phyloP scores from a whole-genome alignment of 2,113 vertebrate genomes.

The Channa maculata region DNA sequence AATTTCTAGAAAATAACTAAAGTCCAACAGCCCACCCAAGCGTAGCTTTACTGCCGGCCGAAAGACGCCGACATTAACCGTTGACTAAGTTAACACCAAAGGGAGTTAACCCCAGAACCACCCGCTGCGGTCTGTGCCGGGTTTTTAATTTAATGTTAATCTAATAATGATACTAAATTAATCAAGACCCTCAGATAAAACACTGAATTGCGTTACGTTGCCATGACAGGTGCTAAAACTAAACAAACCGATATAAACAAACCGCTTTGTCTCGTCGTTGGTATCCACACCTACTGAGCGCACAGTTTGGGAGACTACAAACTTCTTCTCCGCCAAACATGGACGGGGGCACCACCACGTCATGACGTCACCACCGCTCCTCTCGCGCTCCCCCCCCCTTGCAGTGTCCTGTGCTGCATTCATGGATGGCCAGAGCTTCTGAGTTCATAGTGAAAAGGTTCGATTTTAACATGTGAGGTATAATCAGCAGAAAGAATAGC shows the following conservation, averaged over 20 bases:
- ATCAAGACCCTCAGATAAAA: neutral
- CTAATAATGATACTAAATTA: neutral
- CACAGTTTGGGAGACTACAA: conserved; percentile 47
- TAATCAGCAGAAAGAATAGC: no score
- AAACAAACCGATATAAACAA: neutral
- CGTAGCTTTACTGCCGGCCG: neutral
- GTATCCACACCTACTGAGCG: neutral
- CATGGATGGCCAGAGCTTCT: neutral
- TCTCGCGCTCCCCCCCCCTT: neutral
- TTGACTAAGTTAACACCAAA: neutral
- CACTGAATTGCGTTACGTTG: neutral
- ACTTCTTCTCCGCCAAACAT: conserved; percentile 71
- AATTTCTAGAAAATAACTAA: neutral
- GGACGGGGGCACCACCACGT: conserved; percentile 52
- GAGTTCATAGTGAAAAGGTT: neutral
- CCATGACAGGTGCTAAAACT: neutral
- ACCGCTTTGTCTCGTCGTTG: neutral
- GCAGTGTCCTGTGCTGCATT: conserved; percentile 34
- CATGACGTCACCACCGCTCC: conserved; percentile 77
- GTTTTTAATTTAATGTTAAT: neutral
- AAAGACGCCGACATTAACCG: neutral
- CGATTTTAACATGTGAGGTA: neutral
- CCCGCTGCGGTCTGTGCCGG: neutral
- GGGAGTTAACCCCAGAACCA: neutral
- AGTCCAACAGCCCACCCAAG: neutral